phyloP scores from a whole-genome alignment of 2,888 invertebrate genomes.

The Proisotoma minuta region DNA sequence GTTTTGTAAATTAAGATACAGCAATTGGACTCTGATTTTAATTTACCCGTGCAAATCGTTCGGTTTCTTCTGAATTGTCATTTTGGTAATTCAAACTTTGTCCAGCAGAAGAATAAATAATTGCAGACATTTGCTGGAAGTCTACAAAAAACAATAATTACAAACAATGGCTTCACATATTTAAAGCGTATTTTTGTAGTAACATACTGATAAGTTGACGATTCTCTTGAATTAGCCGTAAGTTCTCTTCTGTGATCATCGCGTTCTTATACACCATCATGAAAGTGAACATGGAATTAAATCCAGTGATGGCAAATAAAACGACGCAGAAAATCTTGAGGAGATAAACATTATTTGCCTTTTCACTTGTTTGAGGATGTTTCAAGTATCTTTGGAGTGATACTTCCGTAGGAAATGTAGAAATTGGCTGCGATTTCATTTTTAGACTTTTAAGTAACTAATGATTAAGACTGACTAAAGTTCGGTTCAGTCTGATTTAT shows the following conservation, averaged over 20 bases:
- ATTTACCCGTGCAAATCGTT: constrained; percentile 8
- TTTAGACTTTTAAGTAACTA: too few relatives aligned
- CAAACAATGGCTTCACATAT: too few relatives aligned
- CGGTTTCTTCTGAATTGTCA: background rate
- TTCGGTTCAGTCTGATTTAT: too few relatives aligned
- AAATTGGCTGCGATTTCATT: too few relatives aligned
- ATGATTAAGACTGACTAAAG: too few relatives aligned
- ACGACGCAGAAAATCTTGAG: background rate
- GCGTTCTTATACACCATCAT: constrained; percentile 5
- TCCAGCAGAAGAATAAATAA: background rate
- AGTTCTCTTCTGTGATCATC: background rate
- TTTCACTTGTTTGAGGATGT: too few relatives aligned
- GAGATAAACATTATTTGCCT: too few relatives aligned
- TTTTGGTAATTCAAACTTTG: too few relatives aligned
- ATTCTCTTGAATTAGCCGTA: constrained; percentile 20
- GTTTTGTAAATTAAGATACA: background rate
- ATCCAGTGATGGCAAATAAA: background rate
- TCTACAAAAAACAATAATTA: background rate
- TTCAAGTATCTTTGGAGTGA: too few relatives aligned
- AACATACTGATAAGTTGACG: constrained; percentile 15
- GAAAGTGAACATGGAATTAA: background rate
- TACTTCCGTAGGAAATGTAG: too few relatives aligned
- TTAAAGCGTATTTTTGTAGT: too few relatives aligned
- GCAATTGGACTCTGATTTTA: background rate
- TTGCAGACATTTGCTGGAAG: background rate